Percentiles rank a stretch among this genome's conserved stretches.
These are phyloP conservation scores for Rutilus rutilus DNA, from an alignment of 2,113 vertebrate species.

Conservation along the genomic window DNA sequence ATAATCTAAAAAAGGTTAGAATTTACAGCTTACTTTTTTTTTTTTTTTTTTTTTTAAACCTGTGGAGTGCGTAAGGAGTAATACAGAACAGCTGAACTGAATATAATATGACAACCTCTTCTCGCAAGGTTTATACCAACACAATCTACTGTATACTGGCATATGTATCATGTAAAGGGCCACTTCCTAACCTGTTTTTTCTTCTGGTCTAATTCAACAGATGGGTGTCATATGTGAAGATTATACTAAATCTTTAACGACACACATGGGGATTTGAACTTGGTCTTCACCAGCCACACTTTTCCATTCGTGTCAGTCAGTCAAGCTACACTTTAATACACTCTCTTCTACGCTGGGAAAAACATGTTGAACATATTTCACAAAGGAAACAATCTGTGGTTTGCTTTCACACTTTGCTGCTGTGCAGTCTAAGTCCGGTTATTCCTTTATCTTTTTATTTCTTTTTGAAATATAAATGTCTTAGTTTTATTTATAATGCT, in stretches of 20 bases:
- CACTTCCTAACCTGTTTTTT: background rate
- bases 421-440: background rate
- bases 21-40: background rate
- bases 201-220: background rate
- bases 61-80: no score
- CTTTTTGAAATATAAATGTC: background rate
- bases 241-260: background rate
- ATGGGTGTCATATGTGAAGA: background rate
- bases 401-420: constrained; percentile 8
- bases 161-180: background rate
- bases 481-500: background rate
- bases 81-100: background rate
- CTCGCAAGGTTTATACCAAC: background rate
- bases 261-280: background rate
- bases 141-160: background rate
- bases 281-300: background rate
- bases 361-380: constrained; percentile 1
- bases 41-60: no score
- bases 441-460: background rate
- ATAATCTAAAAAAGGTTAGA: background rate
- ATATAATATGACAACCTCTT: background rate
- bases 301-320: background rate
- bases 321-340: background rate
- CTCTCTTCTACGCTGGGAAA: background rate
- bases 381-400: background rate